phyloP scores from a whole-genome alignment of 2,888 invertebrate species.

The Tenthredo mesomela region DNA sequence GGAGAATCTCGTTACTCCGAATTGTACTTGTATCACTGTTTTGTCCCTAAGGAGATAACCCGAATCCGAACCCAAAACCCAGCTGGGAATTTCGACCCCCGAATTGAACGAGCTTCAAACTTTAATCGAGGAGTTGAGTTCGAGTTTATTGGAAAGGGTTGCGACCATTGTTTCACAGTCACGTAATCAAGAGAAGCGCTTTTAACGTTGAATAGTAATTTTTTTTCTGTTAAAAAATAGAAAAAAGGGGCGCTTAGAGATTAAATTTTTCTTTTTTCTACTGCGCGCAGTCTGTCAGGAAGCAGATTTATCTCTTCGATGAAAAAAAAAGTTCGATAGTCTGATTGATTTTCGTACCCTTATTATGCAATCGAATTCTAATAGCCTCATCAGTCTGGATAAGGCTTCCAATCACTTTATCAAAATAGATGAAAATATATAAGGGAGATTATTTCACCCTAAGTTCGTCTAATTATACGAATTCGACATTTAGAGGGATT shows the following conservation, averaged over 20 bases:
- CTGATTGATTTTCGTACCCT: too few relatives aligned
- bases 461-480: neutral
- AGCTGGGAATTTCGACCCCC: neutral
- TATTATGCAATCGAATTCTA: too few relatives aligned
- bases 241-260: too few relatives aligned
- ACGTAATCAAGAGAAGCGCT: neutral
- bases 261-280: too few relatives aligned
- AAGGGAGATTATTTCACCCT: neutral
- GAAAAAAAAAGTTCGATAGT: too few relatives aligned
- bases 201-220: neutral
- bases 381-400: neutral
- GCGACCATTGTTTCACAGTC: neutral
- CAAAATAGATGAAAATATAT: neutral
- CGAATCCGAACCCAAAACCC: neutral
- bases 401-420: neutral
- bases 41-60: neutral
- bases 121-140: neutral
- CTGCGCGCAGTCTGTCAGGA: too few relatives aligned
- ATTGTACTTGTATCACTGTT: conserved; percentile 1
- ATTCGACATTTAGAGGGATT: neutral
- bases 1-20: neutral
- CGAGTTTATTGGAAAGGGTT: neutral
- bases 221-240: neutral
- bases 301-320: too few relatives aligned
- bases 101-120: neutral